Evolutionary conservation across 2,797 vertebrate species (phyloP).

Genomic region (Eulemur mongoz): DNA sequence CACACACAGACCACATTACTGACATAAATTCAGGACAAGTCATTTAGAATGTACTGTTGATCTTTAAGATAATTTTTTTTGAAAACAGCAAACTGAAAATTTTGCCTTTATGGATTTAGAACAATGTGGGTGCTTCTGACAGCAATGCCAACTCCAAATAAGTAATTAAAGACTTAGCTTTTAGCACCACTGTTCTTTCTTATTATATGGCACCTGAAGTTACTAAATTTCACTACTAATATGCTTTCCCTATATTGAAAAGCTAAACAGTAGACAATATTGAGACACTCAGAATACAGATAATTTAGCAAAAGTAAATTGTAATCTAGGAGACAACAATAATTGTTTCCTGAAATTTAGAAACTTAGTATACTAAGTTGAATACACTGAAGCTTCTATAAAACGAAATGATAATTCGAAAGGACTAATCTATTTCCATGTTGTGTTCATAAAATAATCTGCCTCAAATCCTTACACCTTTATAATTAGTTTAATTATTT

Average conservation of each 20-base stretch:
- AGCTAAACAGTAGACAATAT: not conserved
- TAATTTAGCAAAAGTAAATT: not conserved
- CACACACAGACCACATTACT: not conserved
- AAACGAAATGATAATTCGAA: slow-evolving; percentile 41
- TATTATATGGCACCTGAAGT: not conserved
- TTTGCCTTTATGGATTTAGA: not conserved
- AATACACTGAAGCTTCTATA: not conserved
- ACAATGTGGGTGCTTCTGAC: not conserved
- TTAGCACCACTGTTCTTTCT: not conserved
- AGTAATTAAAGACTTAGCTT: not conserved
- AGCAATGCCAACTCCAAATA: not conserved
- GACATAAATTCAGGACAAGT: slow-evolving; percentile 40
- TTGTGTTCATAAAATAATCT: slow-evolving; percentile 1
- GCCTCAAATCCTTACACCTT: not conserved
- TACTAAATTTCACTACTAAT: not conserved
- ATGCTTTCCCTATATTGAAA: not conserved
- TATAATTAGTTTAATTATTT: slow-evolving; percentile 5
- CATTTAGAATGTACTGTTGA: slow-evolving; percentile 22
- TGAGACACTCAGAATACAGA: not conserved
- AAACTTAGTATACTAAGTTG: not conserved
- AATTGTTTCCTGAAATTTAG: not conserved
- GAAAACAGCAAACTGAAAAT: not conserved
- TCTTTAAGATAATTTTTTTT: slow-evolving; percentile 44
- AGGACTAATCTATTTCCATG: not conserved
- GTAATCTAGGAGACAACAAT: not conserved